Percentiles rank a stretch among this genome's conserved stretches.
Conservation (phyloP, 2,797 vertebrate genomes). For the Phrynocephalus guinanensis region DNA sequence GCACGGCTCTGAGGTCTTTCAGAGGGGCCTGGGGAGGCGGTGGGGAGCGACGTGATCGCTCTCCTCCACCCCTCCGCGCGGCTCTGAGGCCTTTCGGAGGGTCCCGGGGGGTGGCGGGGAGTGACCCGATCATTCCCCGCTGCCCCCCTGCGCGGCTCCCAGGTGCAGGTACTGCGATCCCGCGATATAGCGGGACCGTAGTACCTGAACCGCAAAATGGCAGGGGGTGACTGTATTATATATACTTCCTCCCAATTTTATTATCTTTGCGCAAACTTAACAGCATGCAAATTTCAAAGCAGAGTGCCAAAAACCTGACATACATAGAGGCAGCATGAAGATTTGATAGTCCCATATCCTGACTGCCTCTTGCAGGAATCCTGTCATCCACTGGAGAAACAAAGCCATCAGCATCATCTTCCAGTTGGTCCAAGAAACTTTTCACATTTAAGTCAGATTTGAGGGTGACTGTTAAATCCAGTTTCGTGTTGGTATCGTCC, state of each 20-base stretch:
- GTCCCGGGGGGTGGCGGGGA: too few relatives aligned
- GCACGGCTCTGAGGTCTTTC: too few relatives aligned
- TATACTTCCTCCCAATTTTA: not conserved
- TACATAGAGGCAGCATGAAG: constrained; percentile 95
- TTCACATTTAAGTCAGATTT: constrained; percentile 85
- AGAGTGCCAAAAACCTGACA: constrained; percentile 49
- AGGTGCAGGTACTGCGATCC: too few relatives aligned
- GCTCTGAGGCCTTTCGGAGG: too few relatives aligned
- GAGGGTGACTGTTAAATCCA: constrained; percentile 81
- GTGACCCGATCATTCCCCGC: too few relatives aligned
- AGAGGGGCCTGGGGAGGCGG: too few relatives aligned
- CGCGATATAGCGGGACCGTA: too few relatives aligned
- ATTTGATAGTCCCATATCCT: constrained; percentile 92
- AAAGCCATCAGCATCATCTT: constrained; percentile 92
- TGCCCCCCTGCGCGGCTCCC: too few relatives aligned
- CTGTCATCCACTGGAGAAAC: constrained; percentile 94
- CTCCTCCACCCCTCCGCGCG: too few relatives aligned
- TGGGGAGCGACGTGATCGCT: too few relatives aligned
- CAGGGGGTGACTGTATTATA: not conserved
- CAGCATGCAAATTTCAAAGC: not conserved
- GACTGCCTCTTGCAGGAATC: constrained; percentile 84
- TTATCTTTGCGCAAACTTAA: too few relatives aligned
- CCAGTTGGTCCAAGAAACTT: constrained; percentile 89
- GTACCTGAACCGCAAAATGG: too few relatives aligned
- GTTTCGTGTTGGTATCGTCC: constrained; percentile 85